A percentile compares a stretch with the other conserved stretches of the same genome.
Conservation (phyloP, 2,113 vertebrate genomes). For the Petromus typicus region DNA sequence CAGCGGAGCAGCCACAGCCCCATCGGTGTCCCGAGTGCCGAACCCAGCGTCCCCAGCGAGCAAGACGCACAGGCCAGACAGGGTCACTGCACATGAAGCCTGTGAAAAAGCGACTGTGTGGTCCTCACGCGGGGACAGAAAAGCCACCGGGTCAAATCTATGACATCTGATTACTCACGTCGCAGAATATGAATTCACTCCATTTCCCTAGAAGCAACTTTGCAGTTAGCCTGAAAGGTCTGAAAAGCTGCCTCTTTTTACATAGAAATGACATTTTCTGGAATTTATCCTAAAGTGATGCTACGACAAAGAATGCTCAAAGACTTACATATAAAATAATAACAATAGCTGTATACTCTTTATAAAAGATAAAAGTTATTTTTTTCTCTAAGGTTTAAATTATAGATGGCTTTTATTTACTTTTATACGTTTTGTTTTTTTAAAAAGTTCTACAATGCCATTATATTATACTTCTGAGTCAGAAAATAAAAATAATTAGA, state of each 20-base stretch:
- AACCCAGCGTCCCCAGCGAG: too few relatives aligned
- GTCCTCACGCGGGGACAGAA: background rate
- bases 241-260: constrained; percentile 24
- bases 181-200: background rate
- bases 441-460: background rate
- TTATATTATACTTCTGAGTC: background rate
- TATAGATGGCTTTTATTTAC: background rate
- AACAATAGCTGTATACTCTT: background rate
- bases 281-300: constrained; percentile 30
- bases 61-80: background rate
- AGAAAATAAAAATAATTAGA: background rate
- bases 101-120: background rate
- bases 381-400: constrained; percentile 49
- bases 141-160: background rate
- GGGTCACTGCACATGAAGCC: background rate
- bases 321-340: background rate
- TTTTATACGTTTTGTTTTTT: constrained; percentile 20
- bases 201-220: background rate
- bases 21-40: background rate
- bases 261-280: background rate
- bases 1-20: background rate
- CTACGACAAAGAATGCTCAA: background rate
- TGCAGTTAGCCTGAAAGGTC: background rate
- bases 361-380: background rate
- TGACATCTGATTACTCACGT: background rate